phyloP scores from a whole-genome alignment of 2,888 invertebrate genomes.

The Ormyrus rosae region DNA sequence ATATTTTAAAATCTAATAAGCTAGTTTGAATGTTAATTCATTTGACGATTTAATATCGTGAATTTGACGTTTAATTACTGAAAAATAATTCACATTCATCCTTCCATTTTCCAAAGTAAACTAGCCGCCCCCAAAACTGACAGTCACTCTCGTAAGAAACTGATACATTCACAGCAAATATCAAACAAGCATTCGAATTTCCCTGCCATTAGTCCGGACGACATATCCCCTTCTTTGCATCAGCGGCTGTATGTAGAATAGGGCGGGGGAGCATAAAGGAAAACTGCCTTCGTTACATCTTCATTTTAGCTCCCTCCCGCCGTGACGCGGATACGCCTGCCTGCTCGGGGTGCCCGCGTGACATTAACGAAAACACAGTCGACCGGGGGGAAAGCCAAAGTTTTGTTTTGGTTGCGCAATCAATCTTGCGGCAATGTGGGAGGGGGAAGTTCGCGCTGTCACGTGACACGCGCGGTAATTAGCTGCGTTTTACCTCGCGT shows the following conservation, averaged over 20 bases:
- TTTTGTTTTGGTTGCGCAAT: background rate
- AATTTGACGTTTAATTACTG: no score
- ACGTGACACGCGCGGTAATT: no score
- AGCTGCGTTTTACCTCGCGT: no score
- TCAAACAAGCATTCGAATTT: background rate
- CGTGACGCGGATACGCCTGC: background rate
- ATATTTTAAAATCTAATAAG: no score
- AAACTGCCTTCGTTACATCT: slow-evolving; percentile 21
- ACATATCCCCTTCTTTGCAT: background rate
- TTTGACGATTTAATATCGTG: no score
- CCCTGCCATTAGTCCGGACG: background rate
- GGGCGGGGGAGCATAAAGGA: background rate
- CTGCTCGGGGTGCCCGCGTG: background rate
- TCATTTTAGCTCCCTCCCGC: background rate
- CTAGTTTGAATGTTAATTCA: no score
- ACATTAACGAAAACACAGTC: no score
- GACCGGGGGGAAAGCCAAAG: no score
- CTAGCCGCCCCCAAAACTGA: no score
- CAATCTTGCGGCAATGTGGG: background rate
- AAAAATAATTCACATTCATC: no score
- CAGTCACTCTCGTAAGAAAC: background rate
- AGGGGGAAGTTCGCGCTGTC: no score
- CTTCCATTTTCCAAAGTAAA: no score
- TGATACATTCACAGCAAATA: slow-evolving; percentile 7
- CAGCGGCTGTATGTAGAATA: background rate